Conservation (phyloP, 1,140 invertebrate species). For the Lordiphosa mommai region DNA sequence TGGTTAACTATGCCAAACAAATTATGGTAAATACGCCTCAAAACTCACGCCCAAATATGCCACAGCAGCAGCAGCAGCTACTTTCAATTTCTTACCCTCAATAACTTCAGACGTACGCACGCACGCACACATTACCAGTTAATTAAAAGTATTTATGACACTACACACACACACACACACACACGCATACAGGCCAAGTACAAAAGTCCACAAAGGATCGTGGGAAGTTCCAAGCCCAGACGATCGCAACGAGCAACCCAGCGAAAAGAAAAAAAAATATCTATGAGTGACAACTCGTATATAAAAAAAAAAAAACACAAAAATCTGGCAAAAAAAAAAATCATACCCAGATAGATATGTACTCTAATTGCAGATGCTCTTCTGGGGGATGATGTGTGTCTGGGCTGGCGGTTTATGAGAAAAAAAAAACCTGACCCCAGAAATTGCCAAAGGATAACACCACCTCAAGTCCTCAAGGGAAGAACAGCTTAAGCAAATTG, state of each 20-base stretch:
- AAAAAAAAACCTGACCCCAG: too few species aligned
- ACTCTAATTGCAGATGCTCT: slow-evolving; percentile 9
- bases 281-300: slow-evolving; percentile 10
- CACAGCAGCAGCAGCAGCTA: too few species aligned
- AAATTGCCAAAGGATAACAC: too few species aligned
- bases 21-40: slow-evolving; percentile 39
- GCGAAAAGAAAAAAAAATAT: slow-evolving; percentile 24
- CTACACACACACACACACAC: slow-evolving; percentile 14
- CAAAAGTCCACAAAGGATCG: slow-evolving; percentile 52
- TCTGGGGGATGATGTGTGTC: slow-evolving; percentile 5
- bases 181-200: slow-evolving; percentile 20
- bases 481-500: too few species aligned
- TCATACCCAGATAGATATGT: neutral
- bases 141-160: slow-evolving; percentile 60
- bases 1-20: slow-evolving; percentile 24
- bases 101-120: neutral
- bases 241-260: slow-evolving; percentile 31
- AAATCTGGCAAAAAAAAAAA: slow-evolving; percentile 24
- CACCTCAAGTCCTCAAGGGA: too few species aligned
- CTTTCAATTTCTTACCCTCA: slow-evolving; percentile 27
- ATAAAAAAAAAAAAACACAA: too few species aligned
- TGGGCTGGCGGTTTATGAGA: neutral
- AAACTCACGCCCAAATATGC: slow-evolving; percentile 33
- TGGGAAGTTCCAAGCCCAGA: slow-evolving; percentile 49
- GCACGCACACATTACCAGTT: slow-evolving; percentile 33